phyloP scores from a whole-genome alignment of 2,113 vertebrate genomes.

The Aythya baeri region DNA sequence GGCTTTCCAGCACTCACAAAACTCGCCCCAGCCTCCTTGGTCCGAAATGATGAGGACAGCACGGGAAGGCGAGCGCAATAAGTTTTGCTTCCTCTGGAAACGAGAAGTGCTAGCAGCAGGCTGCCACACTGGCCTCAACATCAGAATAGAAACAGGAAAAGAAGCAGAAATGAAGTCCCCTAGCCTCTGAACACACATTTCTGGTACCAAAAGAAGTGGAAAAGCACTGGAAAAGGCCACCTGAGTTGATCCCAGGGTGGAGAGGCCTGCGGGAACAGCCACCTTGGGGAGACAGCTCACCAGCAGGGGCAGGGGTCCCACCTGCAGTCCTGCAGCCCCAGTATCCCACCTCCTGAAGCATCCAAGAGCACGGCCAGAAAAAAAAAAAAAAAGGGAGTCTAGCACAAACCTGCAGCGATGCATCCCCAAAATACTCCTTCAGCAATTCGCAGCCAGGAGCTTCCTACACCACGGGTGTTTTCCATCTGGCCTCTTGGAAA shows the following conservation, averaged over 20 bases:
- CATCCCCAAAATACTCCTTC: not conserved
- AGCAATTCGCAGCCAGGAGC: not conserved
- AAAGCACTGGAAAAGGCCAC: not conserved
- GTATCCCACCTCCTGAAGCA: not conserved
- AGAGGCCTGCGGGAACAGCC: not conserved
- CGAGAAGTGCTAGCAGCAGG: not conserved
- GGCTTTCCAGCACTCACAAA: not conserved
- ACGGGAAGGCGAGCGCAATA: not conserved
- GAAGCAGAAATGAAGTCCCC: not conserved
- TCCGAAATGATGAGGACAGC: not conserved
- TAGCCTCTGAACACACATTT: not conserved
- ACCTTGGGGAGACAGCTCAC: not conserved
- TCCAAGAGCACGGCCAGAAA: not conserved
- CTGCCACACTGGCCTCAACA: not conserved
- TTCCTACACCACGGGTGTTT: constrained; percentile 12
- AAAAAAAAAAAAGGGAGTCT: not conserved
- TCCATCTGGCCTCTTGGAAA: constrained; percentile 13
- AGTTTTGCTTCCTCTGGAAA: not conserved
- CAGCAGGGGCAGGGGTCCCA: not conserved
- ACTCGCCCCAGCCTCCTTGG: not conserved
- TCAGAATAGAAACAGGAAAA: not conserved
- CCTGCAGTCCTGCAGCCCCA: not conserved
- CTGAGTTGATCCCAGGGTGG: not conserved
- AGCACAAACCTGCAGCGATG: not conserved
- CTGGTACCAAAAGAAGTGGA: not conserved